phyloP scores from a whole-genome alignment of 2,797 vertebrate species.

The Distichodus sexfasciatus region DNA sequence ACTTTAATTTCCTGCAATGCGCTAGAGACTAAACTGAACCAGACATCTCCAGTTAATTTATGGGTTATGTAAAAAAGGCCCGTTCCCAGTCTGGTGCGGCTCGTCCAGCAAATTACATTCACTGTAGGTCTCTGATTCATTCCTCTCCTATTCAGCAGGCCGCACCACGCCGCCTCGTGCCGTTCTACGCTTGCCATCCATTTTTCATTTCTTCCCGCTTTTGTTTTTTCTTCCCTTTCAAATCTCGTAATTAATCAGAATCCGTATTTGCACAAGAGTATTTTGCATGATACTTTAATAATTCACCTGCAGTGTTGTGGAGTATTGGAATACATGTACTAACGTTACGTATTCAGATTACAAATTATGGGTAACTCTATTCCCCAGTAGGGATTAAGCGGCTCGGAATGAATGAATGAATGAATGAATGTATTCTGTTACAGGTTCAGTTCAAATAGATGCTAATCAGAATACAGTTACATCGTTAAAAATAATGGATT shows the following conservation, averaged over 20 bases:
- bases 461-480: too few relatives aligned
- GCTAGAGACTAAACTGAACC: slow-evolving; percentile 50
- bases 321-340: too few relatives aligned
- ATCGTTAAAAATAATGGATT: too few relatives aligned
- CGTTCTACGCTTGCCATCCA: slow-evolving; percentile 54
- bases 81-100: slow-evolving; percentile 35
- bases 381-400: too few relatives aligned
- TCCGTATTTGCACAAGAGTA: too few relatives aligned
- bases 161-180: slow-evolving; percentile 32
- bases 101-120: slow-evolving; percentile 50
- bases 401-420: too few relatives aligned
- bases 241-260: neutral
- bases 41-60: slow-evolving; percentile 58
- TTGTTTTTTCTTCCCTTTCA: neutral
- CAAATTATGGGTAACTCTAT: too few relatives aligned
- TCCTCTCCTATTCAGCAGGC: slow-evolving; percentile 32
- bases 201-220: slow-evolving; percentile 31
- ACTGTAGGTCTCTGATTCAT: slow-evolving; percentile 55
- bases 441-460: too few relatives aligned
- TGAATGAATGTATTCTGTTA: too few relatives aligned
- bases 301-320: too few relatives aligned
- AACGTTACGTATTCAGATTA: too few relatives aligned
- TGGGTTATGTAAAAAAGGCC: slow-evolving; percentile 53
- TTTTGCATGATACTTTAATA: too few relatives aligned
- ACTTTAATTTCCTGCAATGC: slow-evolving; percentile 57